Percentiles rank a stretch among this genome's conserved stretches.
Evolutionary conservation across 2,113 vertebrate genomes (phyloP).

Genomic region (Enhydra lutris): DNA sequence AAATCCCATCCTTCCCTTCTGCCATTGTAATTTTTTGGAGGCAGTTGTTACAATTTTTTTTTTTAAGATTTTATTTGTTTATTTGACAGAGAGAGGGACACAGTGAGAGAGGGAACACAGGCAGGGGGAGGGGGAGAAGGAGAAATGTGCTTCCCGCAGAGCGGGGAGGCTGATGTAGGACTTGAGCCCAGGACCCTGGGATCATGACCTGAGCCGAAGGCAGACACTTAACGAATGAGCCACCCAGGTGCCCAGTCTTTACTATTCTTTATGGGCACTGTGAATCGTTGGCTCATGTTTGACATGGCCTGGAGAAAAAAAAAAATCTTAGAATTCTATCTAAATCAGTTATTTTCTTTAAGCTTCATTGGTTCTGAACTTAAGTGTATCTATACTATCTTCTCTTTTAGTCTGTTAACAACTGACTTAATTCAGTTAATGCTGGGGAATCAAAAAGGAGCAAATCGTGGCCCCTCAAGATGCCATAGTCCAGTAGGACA

Average conservation of each 20-base stretch:
- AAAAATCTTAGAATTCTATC: neutral
- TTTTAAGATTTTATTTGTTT: too few species aligned
- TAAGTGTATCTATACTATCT: neutral
- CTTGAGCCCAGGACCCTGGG: too few species aligned
- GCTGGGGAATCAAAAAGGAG: neutral
- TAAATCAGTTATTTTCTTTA: slow-evolving; percentile 6
- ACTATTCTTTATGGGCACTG: neutral
- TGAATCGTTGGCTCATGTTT: neutral
- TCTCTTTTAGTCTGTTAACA: neutral
- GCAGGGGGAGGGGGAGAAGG: too few species aligned
- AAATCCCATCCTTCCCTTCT: neutral
- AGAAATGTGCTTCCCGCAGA: too few species aligned
- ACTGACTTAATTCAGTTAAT: neutral
- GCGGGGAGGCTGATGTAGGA: too few species aligned
- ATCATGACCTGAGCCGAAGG: too few species aligned
- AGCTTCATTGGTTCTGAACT: neutral
- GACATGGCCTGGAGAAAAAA: neutral
- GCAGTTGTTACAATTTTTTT: neutral
- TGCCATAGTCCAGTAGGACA: neutral
- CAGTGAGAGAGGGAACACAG: too few species aligned
- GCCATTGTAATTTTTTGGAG: neutral
- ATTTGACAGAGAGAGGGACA: too few species aligned
- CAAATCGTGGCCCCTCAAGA: neutral
- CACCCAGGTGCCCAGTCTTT: neutral
- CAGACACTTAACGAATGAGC: too few species aligned